A percentile compares a stretch with the other conserved stretches of the same genome.
Evolutionary conservation across 2,888 invertebrate species (phyloP).

Genomic region (Coleophora deauratella): DNA sequence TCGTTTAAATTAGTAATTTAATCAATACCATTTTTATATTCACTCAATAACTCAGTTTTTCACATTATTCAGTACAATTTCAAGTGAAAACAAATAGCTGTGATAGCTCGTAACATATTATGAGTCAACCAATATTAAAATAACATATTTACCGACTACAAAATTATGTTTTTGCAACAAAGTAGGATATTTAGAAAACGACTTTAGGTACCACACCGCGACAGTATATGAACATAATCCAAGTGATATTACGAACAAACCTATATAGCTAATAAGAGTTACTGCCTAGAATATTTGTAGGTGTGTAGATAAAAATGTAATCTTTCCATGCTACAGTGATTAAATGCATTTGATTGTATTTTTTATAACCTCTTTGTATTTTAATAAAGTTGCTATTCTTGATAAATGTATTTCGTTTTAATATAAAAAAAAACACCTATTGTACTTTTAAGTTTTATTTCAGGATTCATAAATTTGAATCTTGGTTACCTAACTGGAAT

Average conservation of each 20-base stretch:
- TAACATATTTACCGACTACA: no score
- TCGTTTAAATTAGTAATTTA: no score
- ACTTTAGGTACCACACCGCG: slow-evolving; percentile 7
- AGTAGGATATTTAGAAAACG: no score
- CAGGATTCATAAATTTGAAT: no score
- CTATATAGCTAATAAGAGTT: slow-evolving; percentile 35
- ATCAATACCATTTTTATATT: no score
- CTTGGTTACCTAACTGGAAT: no score
- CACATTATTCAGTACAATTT: no score
- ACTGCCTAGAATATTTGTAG: slow-evolving; percentile 53
- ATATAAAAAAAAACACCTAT: slow-evolving; percentile 14
- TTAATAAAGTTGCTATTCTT: slow-evolving; percentile 74
- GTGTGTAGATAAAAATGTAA: slow-evolving; percentile 36
- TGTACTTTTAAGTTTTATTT: background rate
- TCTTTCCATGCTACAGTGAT: slow-evolving; percentile 64
- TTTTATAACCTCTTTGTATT: slow-evolving; percentile 72
- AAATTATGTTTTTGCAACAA: no score
- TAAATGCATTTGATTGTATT: slow-evolving; percentile 72
- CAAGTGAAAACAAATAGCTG: slow-evolving; percentile 2
- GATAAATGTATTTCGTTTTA: slow-evolving; percentile 46
- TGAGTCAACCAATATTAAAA: no score
- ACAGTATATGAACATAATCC: slow-evolving; percentile 21
- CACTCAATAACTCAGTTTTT: no score
- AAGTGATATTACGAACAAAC: slow-evolving; percentile 39
- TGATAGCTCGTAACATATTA: background rate